phyloP scores from a whole-genome alignment of 2,113 vertebrate genomes.

The Podocnemis expansa region DNA sequence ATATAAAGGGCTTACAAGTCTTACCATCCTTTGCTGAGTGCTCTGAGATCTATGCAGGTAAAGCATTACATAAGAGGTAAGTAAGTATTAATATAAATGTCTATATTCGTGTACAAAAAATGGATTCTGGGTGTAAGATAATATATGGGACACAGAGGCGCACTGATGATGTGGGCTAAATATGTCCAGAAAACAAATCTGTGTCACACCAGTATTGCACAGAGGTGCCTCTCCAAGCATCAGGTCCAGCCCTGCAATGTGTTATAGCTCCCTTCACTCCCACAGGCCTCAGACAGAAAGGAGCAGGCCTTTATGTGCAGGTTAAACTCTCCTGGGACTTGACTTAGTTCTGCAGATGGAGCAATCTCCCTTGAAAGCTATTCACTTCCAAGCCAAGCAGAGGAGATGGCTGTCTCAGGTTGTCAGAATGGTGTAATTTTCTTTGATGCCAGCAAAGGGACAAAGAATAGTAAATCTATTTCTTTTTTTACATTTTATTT shows the following conservation, averaged over 20 bases:
- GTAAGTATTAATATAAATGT: neutral
- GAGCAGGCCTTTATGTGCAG: neutral
- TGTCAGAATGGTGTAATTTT: neutral
- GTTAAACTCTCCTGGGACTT: neutral
- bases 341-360: neutral
- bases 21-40: neutral
- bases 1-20: neutral
- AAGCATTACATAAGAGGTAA: neutral
- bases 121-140: neutral
- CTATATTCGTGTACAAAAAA: neutral
- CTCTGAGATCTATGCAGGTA: neutral
- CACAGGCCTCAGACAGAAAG: neutral
- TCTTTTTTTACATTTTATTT: neutral
- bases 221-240: neutral
- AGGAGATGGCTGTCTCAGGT: neutral
- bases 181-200: neutral
- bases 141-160: neutral
- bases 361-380: neutral
- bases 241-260: neutral
- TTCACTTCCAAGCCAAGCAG: neutral
- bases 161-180: neutral
- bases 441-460: neutral
- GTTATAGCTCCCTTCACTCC: neutral
- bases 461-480: neutral
- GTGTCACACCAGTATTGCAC: neutral